Base-by-base conservation (phyloP, 2,113 vertebrate genomes). In the Promerops cafer region DNA sequence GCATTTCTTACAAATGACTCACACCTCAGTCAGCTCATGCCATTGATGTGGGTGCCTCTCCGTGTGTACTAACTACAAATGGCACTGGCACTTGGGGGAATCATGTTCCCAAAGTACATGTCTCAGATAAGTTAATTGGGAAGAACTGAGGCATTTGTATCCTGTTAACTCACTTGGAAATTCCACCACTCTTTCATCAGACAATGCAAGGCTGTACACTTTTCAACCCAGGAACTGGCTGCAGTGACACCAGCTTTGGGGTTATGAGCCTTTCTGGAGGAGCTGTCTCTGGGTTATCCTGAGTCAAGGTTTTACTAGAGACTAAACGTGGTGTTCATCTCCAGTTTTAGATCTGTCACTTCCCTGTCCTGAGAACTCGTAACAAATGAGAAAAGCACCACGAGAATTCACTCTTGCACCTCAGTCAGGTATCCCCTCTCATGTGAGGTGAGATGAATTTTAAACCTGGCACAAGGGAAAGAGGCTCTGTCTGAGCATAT, bases 21-120 rank as follows among this genome's bases (percentile, higher is more conserved):
- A 31, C 26, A 53, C 13, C 42, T 42, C 53, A 50, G 14, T 24
- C 45, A 52, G 13, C 2, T 69, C 64, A 17, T 22, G 53, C 63
- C 5, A 5, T 18, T 79, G 39, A 52, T 82, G 5, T 0, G 0
- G 5, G 33, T 60, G 39, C 20, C 16, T n/a, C 40, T 69, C 30
- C 6, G 0, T 28, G 31, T 35, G 20, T 42, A 6, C 33, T 42
- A 37, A 35, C 18, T 45, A 44, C 56, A 66, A 37, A 42, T 15
- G 28, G 69, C 68, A 74, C 54, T 9, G n/a, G 60, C 83, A 87
- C 59, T 61, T 33, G 27, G 20, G 11, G 27, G n/a, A 35, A 50
- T 40, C 13, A 17, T 0, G 1, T 39, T 81, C 33, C 42, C 42
- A 21, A 69, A 70, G 66, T 33, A 68, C 42, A 19, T 1, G 1